Conservation (phyloP, 2,113 vertebrate genomes). For the Rynchops niger region DNA sequence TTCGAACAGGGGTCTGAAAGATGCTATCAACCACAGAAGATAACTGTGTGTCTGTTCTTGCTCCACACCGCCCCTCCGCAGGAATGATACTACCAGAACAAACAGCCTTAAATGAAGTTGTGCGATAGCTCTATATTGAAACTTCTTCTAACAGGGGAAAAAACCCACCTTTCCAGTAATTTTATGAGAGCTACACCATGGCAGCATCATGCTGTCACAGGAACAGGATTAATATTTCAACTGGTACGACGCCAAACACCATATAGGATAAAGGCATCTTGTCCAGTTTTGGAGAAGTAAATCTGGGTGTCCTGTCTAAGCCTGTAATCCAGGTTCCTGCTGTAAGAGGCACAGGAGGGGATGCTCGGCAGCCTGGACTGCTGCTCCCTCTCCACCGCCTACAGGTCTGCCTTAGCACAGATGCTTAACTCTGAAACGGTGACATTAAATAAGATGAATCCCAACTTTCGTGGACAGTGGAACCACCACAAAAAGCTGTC, state of each 20-base stretch:
- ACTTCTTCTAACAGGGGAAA: rapidly evolving
- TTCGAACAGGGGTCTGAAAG: not conserved
- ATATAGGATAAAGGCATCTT: not conserved
- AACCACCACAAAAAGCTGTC: slow-evolving; percentile 24
- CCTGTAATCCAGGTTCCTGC: not conserved
- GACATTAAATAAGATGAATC: not conserved
- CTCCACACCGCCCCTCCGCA: not conserved
- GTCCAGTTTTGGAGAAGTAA: not conserved
- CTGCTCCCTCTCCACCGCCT: not conserved
- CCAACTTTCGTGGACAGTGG: not conserved
- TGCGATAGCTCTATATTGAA: not conserved
- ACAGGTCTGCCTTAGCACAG: not conserved
- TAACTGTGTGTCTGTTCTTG: rapidly evolving
- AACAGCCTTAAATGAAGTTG: not conserved
- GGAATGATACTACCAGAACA: not conserved
- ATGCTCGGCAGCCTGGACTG: not conserved
- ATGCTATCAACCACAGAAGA: not conserved
- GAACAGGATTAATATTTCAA: not conserved
- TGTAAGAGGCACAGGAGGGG: not conserved
- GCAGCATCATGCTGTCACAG: not conserved
- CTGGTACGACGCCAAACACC: not conserved
- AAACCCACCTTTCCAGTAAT: not conserved
- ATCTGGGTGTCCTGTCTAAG: not conserved
- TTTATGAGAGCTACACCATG: not conserved
- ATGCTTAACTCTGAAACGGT: not conserved